Percentiles rank a stretch among this genome's conserved stretches.
These are phyloP conservation scores for Idaea straminata DNA, from an alignment of 2,888 invertebrate genomes.

Conservation along the genomic window DNA sequence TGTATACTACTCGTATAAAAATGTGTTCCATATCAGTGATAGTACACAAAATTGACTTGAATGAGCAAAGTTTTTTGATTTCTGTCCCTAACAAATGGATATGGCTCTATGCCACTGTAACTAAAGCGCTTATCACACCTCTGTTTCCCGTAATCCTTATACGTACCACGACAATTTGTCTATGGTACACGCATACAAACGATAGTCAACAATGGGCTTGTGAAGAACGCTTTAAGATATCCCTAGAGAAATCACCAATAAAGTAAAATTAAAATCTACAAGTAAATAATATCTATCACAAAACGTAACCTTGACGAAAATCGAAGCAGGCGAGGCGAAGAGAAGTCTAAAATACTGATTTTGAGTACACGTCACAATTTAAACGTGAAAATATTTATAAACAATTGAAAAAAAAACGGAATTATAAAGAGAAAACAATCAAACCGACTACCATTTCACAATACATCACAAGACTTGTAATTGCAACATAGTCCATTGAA, in stretches of 20 bases:
- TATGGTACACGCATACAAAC: neutral
- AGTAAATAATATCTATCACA: constrained; percentile 71
- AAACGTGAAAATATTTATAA: neutral
- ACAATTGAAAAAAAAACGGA: constrained; percentile 13
- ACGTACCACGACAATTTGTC: too few species aligned
- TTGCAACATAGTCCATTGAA: too few species aligned
- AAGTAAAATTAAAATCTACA: constrained; percentile 51
- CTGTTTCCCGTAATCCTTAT: too few species aligned
- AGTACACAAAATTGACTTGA: neutral
- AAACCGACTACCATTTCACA: constrained; percentile 40
- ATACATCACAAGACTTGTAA: constrained; percentile 53
- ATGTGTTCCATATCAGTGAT: neutral
- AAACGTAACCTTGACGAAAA: constrained; percentile 34
- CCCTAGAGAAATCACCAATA: constrained; percentile 7
- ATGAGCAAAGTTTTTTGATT: neutral
- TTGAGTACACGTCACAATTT: constrained; percentile 10
- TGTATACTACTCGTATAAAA: too few species aligned
- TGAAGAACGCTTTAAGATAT: constrained; percentile 5
- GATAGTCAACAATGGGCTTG: neutral
- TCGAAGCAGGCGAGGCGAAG: constrained; percentile 32
- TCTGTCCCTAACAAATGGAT: neutral
- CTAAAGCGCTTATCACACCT: too few species aligned
- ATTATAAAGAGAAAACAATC: constrained; percentile 5
- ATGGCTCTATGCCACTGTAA: neutral
- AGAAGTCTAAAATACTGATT: constrained; percentile 45